These are phyloP conservation scores for Lepidonotus clava DNA, from an alignment of 2,888 invertebrate species.

Conservation along the genomic window DNA sequence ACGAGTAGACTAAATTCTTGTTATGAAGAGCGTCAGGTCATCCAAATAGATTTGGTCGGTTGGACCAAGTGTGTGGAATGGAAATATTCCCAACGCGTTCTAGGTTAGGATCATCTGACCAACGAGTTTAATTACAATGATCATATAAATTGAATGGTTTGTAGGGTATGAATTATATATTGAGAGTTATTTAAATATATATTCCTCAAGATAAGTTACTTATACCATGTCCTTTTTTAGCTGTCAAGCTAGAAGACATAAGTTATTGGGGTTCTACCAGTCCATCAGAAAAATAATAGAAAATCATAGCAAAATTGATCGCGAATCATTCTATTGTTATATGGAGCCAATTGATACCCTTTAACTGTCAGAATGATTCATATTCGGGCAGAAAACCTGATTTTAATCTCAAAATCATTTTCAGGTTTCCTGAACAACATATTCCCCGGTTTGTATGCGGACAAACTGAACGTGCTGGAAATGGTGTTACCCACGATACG, in stretches of 20 bases:
- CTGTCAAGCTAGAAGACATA: too few relatives aligned
- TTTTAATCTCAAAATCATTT: slow-evolving; percentile 35
- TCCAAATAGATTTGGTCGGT: too few relatives aligned
- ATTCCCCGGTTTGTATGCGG: slow-evolving; percentile 68
- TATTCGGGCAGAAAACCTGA: neutral
- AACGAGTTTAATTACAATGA: neutral
- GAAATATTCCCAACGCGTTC: too few relatives aligned
- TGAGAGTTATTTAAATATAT: neutral
- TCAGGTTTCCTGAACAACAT: slow-evolving; percentile 67
- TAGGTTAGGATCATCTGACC: neutral
- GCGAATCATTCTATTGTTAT: too few relatives aligned
- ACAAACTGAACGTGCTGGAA: slow-evolving; percentile 66
- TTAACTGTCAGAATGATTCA: neutral
- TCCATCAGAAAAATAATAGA: too few relatives aligned
- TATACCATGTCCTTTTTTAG: neutral
- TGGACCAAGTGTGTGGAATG: neutral
- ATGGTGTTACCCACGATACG: slow-evolving; percentile 69
- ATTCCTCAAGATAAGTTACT: neutral
- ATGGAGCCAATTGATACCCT: too few relatives aligned
- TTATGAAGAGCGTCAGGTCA: too few relatives aligned
- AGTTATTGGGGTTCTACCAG: too few relatives aligned
- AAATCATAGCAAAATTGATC: too few relatives aligned
- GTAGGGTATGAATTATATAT: neutral
- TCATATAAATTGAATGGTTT: neutral
- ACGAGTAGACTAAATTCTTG: too few relatives aligned